These are phyloP conservation scores for Periophthalmus magnuspinnatus DNA, from an alignment of 2,797 vertebrate species.

Conservation along the genomic window DNA sequence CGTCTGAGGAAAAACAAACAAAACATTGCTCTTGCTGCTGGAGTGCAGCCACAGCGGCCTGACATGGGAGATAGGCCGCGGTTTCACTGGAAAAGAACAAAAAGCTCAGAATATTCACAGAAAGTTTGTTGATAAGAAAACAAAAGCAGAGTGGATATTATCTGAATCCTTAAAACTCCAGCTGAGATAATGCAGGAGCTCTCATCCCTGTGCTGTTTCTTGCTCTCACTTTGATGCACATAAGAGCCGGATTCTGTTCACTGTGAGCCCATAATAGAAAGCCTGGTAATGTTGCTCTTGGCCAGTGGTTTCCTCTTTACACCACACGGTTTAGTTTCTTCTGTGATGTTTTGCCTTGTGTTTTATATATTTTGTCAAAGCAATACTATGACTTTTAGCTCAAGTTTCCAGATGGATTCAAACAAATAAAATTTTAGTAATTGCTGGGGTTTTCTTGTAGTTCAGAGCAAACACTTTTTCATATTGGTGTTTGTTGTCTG, in stretches of 20 bases:
- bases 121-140: slow-evolving; percentile 21
- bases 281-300: not conserved
- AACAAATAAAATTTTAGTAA: slow-evolving; percentile 11
- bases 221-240: slow-evolving; percentile 7
- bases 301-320: slow-evolving; percentile 12
- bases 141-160: slow-evolving; percentile 16
- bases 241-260: slow-evolving; percentile 1
- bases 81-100: slow-evolving; percentile 24
- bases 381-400: not conserved
- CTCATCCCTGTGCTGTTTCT: not conserved
- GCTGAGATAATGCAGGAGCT: not conserved
- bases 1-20: slow-evolving; percentile 63
- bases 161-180: slow-evolving; percentile 10
- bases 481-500: no score
- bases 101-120: slow-evolving; percentile 20
- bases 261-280: slow-evolving; percentile 3
- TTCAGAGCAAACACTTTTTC: no score
- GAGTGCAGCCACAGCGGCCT: slow-evolving; percentile 16
- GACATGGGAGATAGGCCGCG: slow-evolving; percentile 19
- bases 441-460: not conserved
- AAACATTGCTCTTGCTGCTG: slow-evolving; percentile 42
- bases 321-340: not conserved
- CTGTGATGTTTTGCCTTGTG: not conserved
- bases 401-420: not conserved
- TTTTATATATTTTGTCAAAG: not conserved